Percentiles rank a stretch among this genome's conserved stretches.
Evolutionary conservation across 2,113 vertebrate species (phyloP).

Genomic region (Nanorana parkeri): DNA sequence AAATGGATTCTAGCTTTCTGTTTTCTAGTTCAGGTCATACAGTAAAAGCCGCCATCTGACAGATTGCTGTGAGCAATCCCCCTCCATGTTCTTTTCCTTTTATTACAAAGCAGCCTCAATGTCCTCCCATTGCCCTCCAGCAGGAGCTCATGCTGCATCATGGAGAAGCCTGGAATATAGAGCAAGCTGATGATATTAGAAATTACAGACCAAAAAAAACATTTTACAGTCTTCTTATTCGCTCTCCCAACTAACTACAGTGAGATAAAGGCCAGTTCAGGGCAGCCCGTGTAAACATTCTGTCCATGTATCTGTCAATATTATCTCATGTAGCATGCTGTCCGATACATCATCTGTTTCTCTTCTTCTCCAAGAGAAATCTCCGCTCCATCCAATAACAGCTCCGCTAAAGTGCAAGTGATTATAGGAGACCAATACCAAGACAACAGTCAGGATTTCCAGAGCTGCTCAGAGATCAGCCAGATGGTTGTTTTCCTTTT

Average conservation of each 20-base stretch:
- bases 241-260: constrained; percentile 2
- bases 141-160: not conserved
- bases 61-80: too few relatives aligned
- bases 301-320: constrained; percentile 42
- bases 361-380: constrained; percentile 36
- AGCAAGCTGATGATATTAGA: not conserved
- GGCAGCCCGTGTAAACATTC: constrained; percentile 17
- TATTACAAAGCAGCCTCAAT: not conserved
- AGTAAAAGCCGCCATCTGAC: too few relatives aligned
- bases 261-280: constrained; percentile 11
- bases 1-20: too few relatives aligned
- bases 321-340: constrained; percentile 28
- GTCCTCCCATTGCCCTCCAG: not conserved
- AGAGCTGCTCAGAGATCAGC: constrained; percentile 10
- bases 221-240: constrained; percentile 6
- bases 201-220: constrained; percentile 2
- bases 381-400: constrained; percentile 12
- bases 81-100: too few relatives aligned
- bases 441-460: not conserved
- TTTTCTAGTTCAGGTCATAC: too few relatives aligned
- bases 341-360: constrained; percentile 24
- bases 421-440: constrained; percentile 9
- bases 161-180: not conserved
- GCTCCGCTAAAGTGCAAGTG: constrained; percentile 13
- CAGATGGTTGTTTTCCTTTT: constrained; percentile 21